Base-by-base conservation (phyloP, 2,888 invertebrate genomes). In the Allacma fusca region DNA sequence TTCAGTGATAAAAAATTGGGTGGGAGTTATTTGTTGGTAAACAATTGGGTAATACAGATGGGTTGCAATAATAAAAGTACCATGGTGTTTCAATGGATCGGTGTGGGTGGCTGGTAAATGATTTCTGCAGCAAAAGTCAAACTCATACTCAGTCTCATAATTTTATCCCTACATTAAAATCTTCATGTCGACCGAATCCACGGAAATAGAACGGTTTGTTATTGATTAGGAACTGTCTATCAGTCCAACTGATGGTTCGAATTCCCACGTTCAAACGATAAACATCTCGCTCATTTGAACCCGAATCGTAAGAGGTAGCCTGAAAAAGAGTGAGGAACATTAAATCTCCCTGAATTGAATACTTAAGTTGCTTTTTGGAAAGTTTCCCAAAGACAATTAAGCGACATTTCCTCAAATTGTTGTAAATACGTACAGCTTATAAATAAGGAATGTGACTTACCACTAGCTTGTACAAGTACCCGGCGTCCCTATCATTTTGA, bases 401-500 rank as follows among this genome's bases (percentile, higher is more conserved):
- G 5, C 40, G 13, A 40, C 24, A 67, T 7, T 9, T 23, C 28
- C 24, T 24, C 9, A 62, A 62, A 12, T 12, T 62, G n/a, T n/a
- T n/a, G n/a, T n/a, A n/a, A n/a, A n/a, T 24, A 5, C n/a, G 69
- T 34, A 19, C n/a, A 24, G 9, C 13, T 13, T 5, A 40, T 40
- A 40, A 40, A 5, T 40, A 40, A 40, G 13, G 7, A 40, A n/a
- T n/a, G n/a, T n/a, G 40, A 9, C 40, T 43, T 86, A 93, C 94
- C 90, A 94, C 91, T 76, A 97, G 88, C 1, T 92, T 93, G 86
- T 98, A 97, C 80, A 95, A 88, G 86, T 96, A 95, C 9, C 94
- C 96, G 34, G 81, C 83, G 29, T 82, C 80, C 1, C 26, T 64
- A 59, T 82, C 82, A 59, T 80, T 78, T 40, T 75, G 43, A 16